A percentile compares a stretch with the other conserved stretches of the same genome.
Evolutionary conservation across 2,113 vertebrate genomes (phyloP).

Genomic region (Xiphophorus hellerii): DNA sequence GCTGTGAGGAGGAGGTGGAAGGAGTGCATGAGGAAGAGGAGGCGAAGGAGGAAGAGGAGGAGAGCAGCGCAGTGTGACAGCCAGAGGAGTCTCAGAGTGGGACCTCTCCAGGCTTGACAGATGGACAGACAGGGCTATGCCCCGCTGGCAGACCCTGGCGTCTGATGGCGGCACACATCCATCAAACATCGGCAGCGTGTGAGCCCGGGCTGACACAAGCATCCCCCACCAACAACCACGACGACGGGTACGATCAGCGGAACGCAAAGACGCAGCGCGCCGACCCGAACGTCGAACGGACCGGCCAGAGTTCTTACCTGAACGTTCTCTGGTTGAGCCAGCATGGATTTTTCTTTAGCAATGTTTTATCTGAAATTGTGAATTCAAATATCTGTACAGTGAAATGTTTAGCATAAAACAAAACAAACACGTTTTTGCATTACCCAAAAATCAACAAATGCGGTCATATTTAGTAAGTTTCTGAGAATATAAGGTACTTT

Average conservation of each 20-base stretch:
- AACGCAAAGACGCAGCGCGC: neutral
- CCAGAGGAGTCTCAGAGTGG: conserved; percentile 55
- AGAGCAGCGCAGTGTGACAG: conserved; percentile 59
- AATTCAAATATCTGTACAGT: neutral
- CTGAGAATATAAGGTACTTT: too few species aligned
- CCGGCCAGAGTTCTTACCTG: neutral
- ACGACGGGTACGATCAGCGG: neutral
- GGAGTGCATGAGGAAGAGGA: conserved; percentile 1
- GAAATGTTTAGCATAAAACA: neutral
- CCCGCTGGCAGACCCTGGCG: conserved; percentile 42
- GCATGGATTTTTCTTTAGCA: neutral
- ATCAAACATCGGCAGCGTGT: conserved; percentile 1
- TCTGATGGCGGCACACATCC: conserved; percentile 31
- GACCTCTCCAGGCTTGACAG: conserved; percentile 69
- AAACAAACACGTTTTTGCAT: neutral
- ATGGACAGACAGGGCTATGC: conserved; percentile 64
- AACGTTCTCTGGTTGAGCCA: too few species aligned
- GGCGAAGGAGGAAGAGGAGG: conserved; percentile 14
- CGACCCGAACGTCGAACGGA: too few species aligned
- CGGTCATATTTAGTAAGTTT: too few species aligned
- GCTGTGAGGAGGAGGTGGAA: conserved; percentile 65
- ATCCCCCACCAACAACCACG: conserved; percentile 3
- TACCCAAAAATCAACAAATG: neutral
- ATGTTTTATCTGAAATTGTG: too few species aligned
- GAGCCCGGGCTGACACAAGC: neutral